These are phyloP conservation scores for Drosophila grimshawi DNA, from an alignment of 1,140 invertebrate species.

Conservation along the genomic window DNA sequence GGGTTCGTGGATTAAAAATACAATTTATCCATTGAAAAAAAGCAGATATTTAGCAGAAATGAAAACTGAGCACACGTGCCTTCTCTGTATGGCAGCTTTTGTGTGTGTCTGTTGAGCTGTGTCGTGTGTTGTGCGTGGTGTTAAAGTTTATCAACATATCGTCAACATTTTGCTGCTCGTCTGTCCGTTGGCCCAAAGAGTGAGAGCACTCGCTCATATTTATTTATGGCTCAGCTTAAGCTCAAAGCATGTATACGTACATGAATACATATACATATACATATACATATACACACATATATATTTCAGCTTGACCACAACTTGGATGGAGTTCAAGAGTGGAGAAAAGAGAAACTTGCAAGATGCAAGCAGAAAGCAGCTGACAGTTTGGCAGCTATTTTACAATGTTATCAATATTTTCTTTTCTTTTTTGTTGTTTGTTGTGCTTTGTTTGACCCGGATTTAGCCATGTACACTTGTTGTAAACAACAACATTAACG, in stretches of 20 bases:
- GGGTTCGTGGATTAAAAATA: too few species aligned
- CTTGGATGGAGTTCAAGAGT: constrained; percentile 27
- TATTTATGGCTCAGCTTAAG: constrained; percentile 73
- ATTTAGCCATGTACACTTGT: constrained; percentile 78
- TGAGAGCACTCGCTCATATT: constrained; percentile 69
- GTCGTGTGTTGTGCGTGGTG: constrained; percentile 38
- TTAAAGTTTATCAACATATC: constrained; percentile 83
- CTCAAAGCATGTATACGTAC: constrained; percentile 34
- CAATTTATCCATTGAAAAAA: too few species aligned
- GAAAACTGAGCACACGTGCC: not conserved
- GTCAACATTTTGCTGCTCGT: constrained; percentile 59
- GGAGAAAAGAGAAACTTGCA: constrained; percentile 23
- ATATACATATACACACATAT: not conserved
- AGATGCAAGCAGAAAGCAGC: constrained; percentile 39
- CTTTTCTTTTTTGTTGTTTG: constrained; percentile 21
- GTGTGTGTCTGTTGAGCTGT: constrained; percentile 8
- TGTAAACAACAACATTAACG: constrained; percentile 81
- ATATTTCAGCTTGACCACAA: constrained; percentile 56
- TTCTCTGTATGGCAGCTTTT: not conserved
- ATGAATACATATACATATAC: constrained; percentile 1
- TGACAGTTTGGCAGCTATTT: constrained; percentile 67
- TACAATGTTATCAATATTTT: constrained; percentile 60
- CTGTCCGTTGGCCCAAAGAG: constrained; percentile 37
- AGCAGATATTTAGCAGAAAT: not conserved
- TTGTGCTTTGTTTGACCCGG: constrained; percentile 59